A percentile compares a stretch with the other conserved stretches of the same genome.
These are phyloP conservation scores for Paralinhomoeus sp. DNA, from an alignment of 2,888 invertebrate species.

Conservation along the genomic window DNA sequence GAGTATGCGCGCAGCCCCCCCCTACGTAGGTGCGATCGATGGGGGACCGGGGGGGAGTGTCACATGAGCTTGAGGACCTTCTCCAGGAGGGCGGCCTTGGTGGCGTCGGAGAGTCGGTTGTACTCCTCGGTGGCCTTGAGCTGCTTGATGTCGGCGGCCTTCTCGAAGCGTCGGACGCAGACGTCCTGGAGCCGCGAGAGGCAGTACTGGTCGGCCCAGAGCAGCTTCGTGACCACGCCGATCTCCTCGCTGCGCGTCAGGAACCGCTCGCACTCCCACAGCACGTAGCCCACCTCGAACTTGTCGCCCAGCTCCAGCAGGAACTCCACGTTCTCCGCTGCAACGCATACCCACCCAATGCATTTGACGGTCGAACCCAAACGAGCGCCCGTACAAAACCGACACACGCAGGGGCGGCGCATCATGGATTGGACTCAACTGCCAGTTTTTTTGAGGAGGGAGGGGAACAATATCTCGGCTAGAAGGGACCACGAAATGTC, in stretches of 20 bases:
- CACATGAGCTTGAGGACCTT: conserved; percentile 14
- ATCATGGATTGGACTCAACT: no score
- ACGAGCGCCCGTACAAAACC: no score
- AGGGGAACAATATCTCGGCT: no score
- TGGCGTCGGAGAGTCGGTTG: conserved; percentile 17
- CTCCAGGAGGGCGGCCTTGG: conserved; percentile 19
- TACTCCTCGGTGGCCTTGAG: conserved; percentile 16
- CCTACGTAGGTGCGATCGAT: no score
- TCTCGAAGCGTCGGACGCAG: conserved; percentile 16
- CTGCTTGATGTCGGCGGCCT: conserved; percentile 12
- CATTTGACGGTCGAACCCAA: no score
- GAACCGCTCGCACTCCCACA: conserved; percentile 27
- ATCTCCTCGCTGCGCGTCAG: conserved; percentile 22
- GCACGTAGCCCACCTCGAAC: conserved; percentile 27
- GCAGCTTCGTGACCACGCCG: conserved; percentile 17
- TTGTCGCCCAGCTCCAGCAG: conserved; percentile 28
- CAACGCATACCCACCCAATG: conserved; percentile 9
- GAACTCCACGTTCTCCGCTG: conserved; percentile 27
- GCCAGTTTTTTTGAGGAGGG: no score
- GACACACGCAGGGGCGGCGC: no score
- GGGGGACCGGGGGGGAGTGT: background rate
- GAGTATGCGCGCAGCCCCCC: no score
- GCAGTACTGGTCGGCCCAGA: conserved; percentile 21
- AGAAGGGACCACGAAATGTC: no score
- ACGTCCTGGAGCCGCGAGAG: conserved; percentile 18